phyloP scores from a whole-genome alignment of 2,888 invertebrate species.

The Chelonus formosanus region DNA sequence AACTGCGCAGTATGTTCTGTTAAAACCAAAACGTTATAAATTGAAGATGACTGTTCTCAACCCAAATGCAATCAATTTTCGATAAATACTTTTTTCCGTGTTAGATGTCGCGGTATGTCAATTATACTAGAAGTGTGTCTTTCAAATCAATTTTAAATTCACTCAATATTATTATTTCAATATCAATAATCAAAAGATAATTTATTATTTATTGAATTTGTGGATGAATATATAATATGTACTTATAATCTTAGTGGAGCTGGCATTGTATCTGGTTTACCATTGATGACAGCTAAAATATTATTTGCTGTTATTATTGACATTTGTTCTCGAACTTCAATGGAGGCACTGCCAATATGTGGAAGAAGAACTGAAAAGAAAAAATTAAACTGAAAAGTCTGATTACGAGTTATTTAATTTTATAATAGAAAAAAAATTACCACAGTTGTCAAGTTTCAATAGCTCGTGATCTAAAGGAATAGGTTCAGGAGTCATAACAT shows the following conservation, averaged over 20 bases:
- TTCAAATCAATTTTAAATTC: no score
- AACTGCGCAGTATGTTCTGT: no score
- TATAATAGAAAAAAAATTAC: conserved; percentile 49
- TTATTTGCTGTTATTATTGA: conserved; percentile 83
- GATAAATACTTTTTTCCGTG: no score
- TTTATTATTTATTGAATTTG: no score
- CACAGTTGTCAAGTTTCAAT: conserved; percentile 80
- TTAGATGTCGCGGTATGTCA: no score
- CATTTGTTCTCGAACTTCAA: conserved; percentile 84
- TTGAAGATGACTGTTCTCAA: no score
- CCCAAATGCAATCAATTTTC: no score
- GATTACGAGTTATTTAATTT: neutral
- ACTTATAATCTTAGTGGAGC: conserved; percentile 57
- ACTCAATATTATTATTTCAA: no score
- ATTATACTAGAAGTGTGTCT: no score
- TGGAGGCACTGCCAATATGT: conserved; percentile 92
- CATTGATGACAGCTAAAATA: conserved; percentile 80
- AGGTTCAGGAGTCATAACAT: conserved; percentile 92
- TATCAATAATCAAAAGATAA: no score
- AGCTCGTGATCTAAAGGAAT: conserved; percentile 81
- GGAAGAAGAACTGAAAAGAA: conserved; percentile 74
- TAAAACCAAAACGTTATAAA: no score
- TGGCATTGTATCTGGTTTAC: conserved; percentile 72
- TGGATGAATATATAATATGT: no score
- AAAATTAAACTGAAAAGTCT: conserved; percentile 8